These are phyloP conservation scores for Turritopsis rubra DNA, from an alignment of 30 jellyfish, hydroid and myxozoan genomes.

Conservation along the genomic window DNA sequence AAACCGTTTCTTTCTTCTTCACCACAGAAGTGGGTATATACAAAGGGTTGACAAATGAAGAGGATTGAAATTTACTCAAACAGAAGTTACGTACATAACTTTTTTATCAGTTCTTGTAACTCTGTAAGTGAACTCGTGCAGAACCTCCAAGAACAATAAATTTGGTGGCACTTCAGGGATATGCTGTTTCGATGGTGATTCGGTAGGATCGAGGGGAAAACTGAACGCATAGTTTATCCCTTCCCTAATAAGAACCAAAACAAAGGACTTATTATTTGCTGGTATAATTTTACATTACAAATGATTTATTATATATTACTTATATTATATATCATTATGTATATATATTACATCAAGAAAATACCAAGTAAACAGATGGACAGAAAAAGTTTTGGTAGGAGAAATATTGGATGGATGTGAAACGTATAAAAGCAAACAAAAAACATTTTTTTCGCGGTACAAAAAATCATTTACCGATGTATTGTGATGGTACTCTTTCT, in stretches of 20 bases:
- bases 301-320: neutral
- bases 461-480: conserved; percentile 63
- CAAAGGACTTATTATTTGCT: neutral
- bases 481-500: conserved; percentile 68
- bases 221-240: conserved; percentile 68
- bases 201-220: conserved; percentile 21
- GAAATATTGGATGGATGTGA: too few relatives aligned
- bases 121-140: conserved; percentile 73
- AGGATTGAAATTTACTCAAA: neutral
- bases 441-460: neutral
- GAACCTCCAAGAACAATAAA: conserved; percentile 64
- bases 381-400: too few relatives aligned
- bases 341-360: too few relatives aligned
- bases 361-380: too few relatives aligned
- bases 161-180: conserved; percentile 39
- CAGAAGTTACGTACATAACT: conserved; percentile 11
- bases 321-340: too few relatives aligned
- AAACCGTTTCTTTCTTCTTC: too few relatives aligned
- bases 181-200: neutral
- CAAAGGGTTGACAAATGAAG: neutral
- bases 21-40: neutral
- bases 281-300: neutral
- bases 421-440: too few relatives aligned
- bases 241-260: conserved; percentile 43
- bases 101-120: conserved; percentile 55